Evolutionary conservation across 2,113 vertebrate species (phyloP).

Genomic region (Hipposideros armiger): DNA sequence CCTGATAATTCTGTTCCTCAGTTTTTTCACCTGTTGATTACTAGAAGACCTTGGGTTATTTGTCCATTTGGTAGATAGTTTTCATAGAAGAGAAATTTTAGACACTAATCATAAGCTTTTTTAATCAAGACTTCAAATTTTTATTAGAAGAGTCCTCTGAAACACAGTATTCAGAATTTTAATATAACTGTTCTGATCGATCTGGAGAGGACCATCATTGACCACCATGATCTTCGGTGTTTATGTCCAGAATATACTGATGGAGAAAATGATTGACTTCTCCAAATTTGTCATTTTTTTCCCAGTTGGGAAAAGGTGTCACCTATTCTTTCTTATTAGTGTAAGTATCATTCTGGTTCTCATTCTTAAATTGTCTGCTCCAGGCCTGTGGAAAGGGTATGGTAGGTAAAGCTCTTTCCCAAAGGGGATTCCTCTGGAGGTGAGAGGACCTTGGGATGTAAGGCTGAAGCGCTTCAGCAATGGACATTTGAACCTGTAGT

Average conservation of each 20-base stretch:
- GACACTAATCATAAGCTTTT: not conserved
- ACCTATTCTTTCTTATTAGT: not conserved
- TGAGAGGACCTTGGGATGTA: not conserved
- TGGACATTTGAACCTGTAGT: not conserved
- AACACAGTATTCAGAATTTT: not conserved
- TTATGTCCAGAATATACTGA: not conserved
- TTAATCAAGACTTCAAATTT: slow-evolving; percentile 15
- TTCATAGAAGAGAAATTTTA: slow-evolving; percentile 34
- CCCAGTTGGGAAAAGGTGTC: not conserved
- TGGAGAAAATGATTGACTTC: not conserved
- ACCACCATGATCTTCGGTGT: not conserved
- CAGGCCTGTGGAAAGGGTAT: not conserved
- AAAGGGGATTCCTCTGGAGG: not conserved
- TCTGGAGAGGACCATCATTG: not conserved
- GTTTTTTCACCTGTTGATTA: slow-evolving; percentile 36
- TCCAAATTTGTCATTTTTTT: not conserved
- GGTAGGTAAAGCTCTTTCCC: not conserved
- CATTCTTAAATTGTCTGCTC: not conserved
- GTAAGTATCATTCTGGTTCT: not conserved
- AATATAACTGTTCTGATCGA: not conserved
- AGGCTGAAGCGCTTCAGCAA: not conserved
- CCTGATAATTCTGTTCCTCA: slow-evolving; percentile 32
- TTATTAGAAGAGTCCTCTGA: not conserved
- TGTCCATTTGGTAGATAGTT: slow-evolving; percentile 1
- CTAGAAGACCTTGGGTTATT: slow-evolving; percentile 12